Conservation (phyloP, 1,140 invertebrate species). For the Nylanderia fulva region DNA sequence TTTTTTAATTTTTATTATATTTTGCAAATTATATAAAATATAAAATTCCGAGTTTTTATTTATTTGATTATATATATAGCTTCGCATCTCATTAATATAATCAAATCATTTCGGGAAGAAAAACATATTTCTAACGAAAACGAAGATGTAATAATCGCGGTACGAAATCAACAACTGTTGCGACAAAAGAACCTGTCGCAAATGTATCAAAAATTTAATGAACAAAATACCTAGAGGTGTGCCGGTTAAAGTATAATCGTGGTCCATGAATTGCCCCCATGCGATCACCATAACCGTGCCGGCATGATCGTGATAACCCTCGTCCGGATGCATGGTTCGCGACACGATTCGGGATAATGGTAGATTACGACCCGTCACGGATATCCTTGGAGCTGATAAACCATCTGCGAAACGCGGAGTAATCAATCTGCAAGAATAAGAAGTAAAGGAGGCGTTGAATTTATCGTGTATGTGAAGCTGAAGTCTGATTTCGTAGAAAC, state of each 20-base stretch:
- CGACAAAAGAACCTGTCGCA: not conserved
- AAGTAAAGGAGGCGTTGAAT: not conserved
- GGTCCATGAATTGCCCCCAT: slow-evolving; percentile 98
- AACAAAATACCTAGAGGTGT: slow-evolving; percentile 91
- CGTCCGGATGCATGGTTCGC: slow-evolving; percentile 95
- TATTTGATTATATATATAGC: not conserved
- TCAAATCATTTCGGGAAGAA: not conserved
- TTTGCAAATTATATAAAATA: not conserved
- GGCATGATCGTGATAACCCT: slow-evolving; percentile 97
- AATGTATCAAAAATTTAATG: not conserved
- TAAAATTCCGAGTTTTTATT: not conserved
- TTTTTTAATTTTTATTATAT: not conserved
- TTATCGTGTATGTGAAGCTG: too few species aligned
- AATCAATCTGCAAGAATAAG: slow-evolving; percentile 87
- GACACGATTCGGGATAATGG: slow-evolving; percentile 94
- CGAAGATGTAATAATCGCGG: not conserved
- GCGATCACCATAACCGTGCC: slow-evolving; percentile 97
- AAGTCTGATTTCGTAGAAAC: too few species aligned
- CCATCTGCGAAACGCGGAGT: slow-evolving; percentile 93
- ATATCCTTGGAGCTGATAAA: slow-evolving; percentile 92
- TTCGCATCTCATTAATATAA: not conserved
- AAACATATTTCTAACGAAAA: not conserved
- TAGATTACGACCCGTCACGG: slow-evolving; percentile 90
- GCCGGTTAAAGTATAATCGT: slow-evolving; percentile 95
- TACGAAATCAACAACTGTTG: not conserved